Evolutionary conservation across 2,888 invertebrate genomes (phyloP), one percentile per base, ranked within the genome.

Genomic region (Carabus problematicus): DNA sequence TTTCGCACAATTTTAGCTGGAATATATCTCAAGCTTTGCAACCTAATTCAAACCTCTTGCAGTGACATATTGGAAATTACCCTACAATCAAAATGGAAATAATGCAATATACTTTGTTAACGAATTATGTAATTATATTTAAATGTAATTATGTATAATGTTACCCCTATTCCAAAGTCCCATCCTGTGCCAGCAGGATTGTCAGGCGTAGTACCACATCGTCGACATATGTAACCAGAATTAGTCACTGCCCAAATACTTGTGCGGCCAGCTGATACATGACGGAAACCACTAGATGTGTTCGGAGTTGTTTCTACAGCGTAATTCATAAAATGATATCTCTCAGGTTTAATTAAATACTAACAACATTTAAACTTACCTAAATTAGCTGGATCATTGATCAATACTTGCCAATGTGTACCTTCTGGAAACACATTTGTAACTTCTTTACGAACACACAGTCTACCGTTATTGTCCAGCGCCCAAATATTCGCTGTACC

Each of bases 401-500:
- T 83, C 63, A 90, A 79, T 78, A 87, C 86, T 81, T 91, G 91
- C 96, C 96, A 96, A 76, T 91, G 88, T 19, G 91, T 91, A 39
- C 96, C 96, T 78, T 92, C 93, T 0, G 91, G 94, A 75, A 90
- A 91, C 41, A 89, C 86, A 41, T 85, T 82, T 2, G 90, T 89
- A 60, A 95, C 88, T 77, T 92, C 92, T 70, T 90, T 90, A 64
- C 96, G 87, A 8, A 94, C 89, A 74, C 91, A 91, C 66, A 96
- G 80, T 68, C 86, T 85, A 40, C 92, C 91, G 72, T 86, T 86
- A 18, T 87, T 85, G 74, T 95, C 92, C 39, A 95, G 80, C 0
- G 90, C 93, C 94, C 95, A 95, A 7, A 95, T 45, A 54, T 54
- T 54, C 19, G 61, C 61, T 0, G 43, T 91, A 0, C 90, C 87